Conservation (phyloP, 2,113 vertebrate genomes). For the Vanacampus margaritifer region DNA sequence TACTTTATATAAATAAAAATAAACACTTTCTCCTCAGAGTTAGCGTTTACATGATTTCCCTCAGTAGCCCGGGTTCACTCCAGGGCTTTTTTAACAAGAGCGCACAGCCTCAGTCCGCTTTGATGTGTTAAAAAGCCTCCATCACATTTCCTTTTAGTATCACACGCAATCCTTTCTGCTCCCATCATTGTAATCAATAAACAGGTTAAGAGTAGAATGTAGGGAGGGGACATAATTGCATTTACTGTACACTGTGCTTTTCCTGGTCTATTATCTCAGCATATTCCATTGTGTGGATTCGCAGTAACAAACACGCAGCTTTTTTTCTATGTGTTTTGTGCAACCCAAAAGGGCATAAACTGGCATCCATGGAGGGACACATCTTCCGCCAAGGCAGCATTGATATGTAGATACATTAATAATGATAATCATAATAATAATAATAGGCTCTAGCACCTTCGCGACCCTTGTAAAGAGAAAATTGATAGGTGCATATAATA, state of each 20-base stretch:
- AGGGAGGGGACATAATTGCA: constrained; percentile 25
- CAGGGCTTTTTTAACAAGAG: constrained; percentile 29
- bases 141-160: constrained; percentile 25
- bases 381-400: constrained; percentile 6
- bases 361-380: neutral
- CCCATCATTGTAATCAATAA: constrained; percentile 44
- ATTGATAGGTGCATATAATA: too few relatives aligned
- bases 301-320: constrained; percentile 8
- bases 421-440: neutral
- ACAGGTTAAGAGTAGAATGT: constrained; percentile 23
- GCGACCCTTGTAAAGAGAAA: too few relatives aligned
- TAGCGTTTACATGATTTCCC: constrained; percentile 14
- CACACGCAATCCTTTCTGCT: constrained; percentile 21
- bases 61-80: constrained; percentile 26
- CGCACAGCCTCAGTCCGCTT: constrained; percentile 28
- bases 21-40: constrained; percentile 6
- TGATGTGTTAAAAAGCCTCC: constrained; percentile 48
- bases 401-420: neutral
- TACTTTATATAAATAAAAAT: constrained; percentile 3
- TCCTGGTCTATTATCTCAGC: constrained; percentile 22
- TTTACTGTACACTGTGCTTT: constrained; percentile 27
- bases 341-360: constrained; percentile 4
- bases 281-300: constrained; percentile 10
- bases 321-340: constrained; percentile 6
- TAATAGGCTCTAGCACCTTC: too few relatives aligned